phyloP scores from a whole-genome alignment of 2,888 invertebrate genomes.

The Omphaloscelis lunosa region DNA sequence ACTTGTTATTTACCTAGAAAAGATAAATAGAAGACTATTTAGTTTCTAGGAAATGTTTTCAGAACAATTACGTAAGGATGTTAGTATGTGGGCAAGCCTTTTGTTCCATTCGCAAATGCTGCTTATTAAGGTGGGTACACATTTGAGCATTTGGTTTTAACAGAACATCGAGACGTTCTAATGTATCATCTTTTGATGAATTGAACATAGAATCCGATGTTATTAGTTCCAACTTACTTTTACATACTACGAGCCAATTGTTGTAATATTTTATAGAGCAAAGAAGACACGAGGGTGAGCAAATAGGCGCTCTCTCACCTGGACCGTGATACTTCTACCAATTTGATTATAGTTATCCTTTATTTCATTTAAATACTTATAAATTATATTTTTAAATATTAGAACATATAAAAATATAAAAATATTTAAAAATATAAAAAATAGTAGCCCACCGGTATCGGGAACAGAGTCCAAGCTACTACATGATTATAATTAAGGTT shows the following conservation, averaged over 20 bases:
- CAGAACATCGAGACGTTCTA: not conserved
- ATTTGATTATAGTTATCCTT: no score
- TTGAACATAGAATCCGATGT: no score
- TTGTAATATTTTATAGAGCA: not conserved
- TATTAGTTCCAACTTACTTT: not conserved
- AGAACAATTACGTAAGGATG: slow-evolving; percentile 48
- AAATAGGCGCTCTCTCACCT: no score
- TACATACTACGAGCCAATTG: not conserved
- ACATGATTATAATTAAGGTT: no score
- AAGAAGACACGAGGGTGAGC: not conserved
- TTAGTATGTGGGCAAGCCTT: slow-evolving; percentile 42
- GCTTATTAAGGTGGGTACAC: slow-evolving; percentile 26
- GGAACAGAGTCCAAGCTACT: no score
- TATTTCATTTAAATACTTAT: no score
- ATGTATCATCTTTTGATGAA: not conserved
- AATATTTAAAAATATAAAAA: no score
- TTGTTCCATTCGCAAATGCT: slow-evolving; percentile 37
- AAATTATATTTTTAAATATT: no score
- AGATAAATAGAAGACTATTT: slow-evolving; percentile 59
- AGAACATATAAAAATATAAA: no score
- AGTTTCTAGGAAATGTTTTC: slow-evolving; percentile 41
- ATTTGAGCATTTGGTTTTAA: not conserved
- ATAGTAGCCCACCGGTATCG: no score
- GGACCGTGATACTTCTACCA: no score
- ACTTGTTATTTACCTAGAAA: slow-evolving; percentile 49